Evolutionary conservation across 2,888 invertebrate genomes (phyloP), one percentile per base, ranked within the genome.

Genomic region (Harpagoxenus sublaevis): DNA sequence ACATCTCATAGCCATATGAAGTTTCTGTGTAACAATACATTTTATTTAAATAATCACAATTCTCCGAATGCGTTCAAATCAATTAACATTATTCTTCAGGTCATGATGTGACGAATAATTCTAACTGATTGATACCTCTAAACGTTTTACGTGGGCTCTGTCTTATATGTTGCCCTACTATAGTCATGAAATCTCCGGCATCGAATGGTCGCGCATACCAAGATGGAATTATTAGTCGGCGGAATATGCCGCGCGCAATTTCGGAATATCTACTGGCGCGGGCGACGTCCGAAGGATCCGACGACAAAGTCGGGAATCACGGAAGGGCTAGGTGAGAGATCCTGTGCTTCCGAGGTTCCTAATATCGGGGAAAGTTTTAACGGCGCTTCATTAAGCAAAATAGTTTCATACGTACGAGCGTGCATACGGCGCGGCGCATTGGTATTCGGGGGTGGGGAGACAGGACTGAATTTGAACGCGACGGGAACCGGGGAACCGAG

Each of bases 311-410:
- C 66, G 39, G 45, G 28, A 51, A 39, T 63, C 71, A 57, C 35
- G 23, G 42, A 42, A 15, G 28, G 9, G 12, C 4, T 15, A 31
- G 89, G 89, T 70, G 86, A 83, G 85, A 85, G 23, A 23, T 23
- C 23, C 23, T 23, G 23, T 23, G 18, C 0, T 51, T 31, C 48
- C 42, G 9, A 6, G 12, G 53, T 89, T 92, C 18, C 48, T 93
- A 23, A 23, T 23, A 91, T 92, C 91, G 90, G 83, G 48, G 87
- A 92, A 94, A 94, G 94, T 93, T 94, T 91, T 91, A 93, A 92
- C 92, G 85, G 92, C 83, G 90, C 91, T 92, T 91, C 91, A 91
- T 93, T 92, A 92, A 90, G 83, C 91, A 92, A 92, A 93, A 94
- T 92, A 93, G 92, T 93, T 93, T 89, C 84, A 87, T 84, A 66